These are phyloP conservation scores for Lophotis ruficrista DNA, from an alignment of 2,113 vertebrate species.

Conservation along the genomic window DNA sequence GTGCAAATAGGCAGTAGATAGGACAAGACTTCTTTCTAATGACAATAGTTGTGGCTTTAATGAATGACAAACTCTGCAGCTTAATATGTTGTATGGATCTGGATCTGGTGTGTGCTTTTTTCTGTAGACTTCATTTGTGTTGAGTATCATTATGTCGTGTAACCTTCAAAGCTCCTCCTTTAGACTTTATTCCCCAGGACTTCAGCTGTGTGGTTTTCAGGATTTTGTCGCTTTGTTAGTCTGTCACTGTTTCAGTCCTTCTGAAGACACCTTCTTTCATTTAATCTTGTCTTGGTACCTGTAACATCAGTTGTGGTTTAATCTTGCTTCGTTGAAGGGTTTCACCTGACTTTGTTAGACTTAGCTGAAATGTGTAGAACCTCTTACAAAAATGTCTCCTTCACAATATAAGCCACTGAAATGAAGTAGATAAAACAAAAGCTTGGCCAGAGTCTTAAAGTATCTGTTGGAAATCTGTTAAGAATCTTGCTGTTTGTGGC, in stretches of 20 bases:
- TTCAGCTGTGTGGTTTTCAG: neutral
- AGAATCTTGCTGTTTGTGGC: neutral
- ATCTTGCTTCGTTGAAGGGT: neutral
- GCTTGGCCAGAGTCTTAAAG: neutral
- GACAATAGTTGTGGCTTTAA: neutral
- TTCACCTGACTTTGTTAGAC: neutral
- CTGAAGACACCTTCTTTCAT: neutral
- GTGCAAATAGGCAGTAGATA: neutral
- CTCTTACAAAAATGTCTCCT: neutral
- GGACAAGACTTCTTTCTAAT: neutral
- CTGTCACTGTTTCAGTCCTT: neutral
- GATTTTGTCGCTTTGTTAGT: neutral
- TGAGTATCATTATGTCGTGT: neutral
- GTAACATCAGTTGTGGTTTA: neutral
- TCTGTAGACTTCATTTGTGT: neutral
- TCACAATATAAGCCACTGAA: neutral
- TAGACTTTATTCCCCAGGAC: neutral
- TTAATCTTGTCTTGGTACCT: neutral
- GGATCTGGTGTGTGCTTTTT: neutral
- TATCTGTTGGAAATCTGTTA: constrained; percentile 7
- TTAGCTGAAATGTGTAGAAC: neutral
- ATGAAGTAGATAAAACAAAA: neutral
- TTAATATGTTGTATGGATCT: neutral
- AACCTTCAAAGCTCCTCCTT: neutral
- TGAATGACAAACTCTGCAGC: neutral